Evolutionary conservation across 2,888 invertebrate genomes (phyloP).

Genomic region (Zootermopsis nevadensis): DNA sequence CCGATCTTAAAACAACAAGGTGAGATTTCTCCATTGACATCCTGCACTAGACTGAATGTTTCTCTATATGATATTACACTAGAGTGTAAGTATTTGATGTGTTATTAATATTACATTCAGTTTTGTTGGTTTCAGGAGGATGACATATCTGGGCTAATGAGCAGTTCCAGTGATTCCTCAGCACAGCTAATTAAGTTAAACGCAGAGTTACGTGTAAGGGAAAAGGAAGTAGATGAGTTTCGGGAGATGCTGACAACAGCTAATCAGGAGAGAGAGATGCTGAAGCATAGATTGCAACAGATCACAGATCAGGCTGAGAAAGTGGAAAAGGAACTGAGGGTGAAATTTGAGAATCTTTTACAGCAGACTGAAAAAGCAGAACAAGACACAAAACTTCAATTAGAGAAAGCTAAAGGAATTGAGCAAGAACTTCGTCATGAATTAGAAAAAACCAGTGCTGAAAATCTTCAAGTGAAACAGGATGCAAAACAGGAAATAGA

Average conservation of each 20-base stretch:
- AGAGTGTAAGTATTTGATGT: too few relatives aligned
- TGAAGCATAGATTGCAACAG: conserved; percentile 66
- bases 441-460: conserved; percentile 62
- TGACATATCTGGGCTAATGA: conserved; percentile 68
- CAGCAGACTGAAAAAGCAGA: conserved; percentile 63
- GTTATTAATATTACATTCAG: background rate
- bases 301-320: conserved; percentile 57
- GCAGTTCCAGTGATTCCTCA: conserved; percentile 70
- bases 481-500: conserved; percentile 59
- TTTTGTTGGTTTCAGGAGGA: conserved; percentile 57
- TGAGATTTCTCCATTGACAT: too few relatives aligned
- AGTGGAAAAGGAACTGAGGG: conserved; percentile 55
- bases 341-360: conserved; percentile 55
- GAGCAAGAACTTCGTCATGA: conserved; percentile 62
- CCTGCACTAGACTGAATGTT: too few relatives aligned
- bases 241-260: conserved; percentile 55
- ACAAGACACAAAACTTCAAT: conserved; percentile 61
- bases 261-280: conserved; percentile 54
- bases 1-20: too few relatives aligned
- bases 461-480: conserved; percentile 59
- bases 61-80: too few relatives aligned
- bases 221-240: conserved; percentile 61
- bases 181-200: conserved; percentile 69
- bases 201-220: conserved; percentile 69
- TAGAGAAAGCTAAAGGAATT: conserved; percentile 63